phyloP scores from a whole-genome alignment of 2,113 vertebrate genomes.

The Tachuris rubrigastra region DNA sequence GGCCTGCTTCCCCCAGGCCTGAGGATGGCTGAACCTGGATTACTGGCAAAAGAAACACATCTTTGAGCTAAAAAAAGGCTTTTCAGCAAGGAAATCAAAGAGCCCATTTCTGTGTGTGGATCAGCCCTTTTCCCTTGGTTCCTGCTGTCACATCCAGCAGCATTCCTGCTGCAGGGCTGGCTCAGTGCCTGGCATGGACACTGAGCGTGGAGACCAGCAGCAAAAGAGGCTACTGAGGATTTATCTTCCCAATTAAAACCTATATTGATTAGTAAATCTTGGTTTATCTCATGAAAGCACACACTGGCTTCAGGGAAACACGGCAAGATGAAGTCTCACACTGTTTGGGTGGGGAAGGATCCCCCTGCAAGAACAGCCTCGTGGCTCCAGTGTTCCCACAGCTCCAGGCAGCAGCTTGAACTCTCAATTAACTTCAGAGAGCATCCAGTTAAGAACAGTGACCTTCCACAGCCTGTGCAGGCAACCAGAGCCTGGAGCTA shows the following conservation, averaged over 20 bases:
- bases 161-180: constrained; percentile 31
- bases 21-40: neutral
- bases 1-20: neutral
- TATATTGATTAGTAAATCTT: neutral
- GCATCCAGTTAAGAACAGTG: neutral
- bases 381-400: neutral
- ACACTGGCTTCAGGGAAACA: neutral
- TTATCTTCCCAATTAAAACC: neutral
- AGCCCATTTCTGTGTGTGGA: neutral
- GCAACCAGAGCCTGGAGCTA: neutral
- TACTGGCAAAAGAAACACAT: neutral
- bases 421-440: neutral
- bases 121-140: neutral
- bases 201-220: neutral
- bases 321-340: neutral
- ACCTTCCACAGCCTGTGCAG: neutral
- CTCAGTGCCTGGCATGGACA: neutral
- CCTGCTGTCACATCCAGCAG: neutral
- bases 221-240: neutral
- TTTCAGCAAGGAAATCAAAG: neutral
- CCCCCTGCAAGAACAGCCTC: neutral
- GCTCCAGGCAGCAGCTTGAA: neutral
- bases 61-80: neutral
- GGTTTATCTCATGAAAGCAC: neutral
- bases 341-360: neutral